phyloP scores from a whole-genome alignment of 2,888 invertebrate species.

The Allygus modestus region DNA sequence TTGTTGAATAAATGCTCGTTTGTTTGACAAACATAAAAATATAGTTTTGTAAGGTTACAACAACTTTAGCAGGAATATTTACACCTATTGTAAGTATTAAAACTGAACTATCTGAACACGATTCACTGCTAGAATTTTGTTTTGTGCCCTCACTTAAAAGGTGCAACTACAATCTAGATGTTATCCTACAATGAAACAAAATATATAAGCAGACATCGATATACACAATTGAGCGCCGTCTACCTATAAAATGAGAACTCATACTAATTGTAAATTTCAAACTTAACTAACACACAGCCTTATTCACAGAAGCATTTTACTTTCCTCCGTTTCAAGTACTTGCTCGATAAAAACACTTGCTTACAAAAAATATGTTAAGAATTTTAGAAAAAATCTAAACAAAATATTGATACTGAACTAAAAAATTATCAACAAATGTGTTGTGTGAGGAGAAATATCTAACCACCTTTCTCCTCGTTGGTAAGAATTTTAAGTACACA shows the following conservation, averaged over 20 bases:
- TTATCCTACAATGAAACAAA: slow-evolving; percentile 8
- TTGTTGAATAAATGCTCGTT: too few relatives aligned
- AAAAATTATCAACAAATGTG: too few relatives aligned
- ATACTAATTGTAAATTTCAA: not conserved
- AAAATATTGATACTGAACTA: too few relatives aligned
- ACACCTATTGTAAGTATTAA: slow-evolving; percentile 23
- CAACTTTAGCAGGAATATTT: slow-evolving; percentile 12
- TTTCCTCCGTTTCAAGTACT: slow-evolving; percentile 13
- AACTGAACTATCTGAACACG: slow-evolving; percentile 30
- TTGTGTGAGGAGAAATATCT: too few relatives aligned
- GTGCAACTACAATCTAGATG: not conserved
- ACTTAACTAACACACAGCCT: slow-evolving; percentile 47
- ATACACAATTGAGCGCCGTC: slow-evolving; percentile 26
- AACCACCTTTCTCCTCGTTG: too few relatives aligned
- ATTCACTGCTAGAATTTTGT: slow-evolving; percentile 2
- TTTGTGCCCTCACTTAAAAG: slow-evolving; percentile 42
- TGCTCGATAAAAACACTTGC: too few relatives aligned
- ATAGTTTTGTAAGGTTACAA: not conserved
- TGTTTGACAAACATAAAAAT: too few relatives aligned
- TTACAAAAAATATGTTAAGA: too few relatives aligned
- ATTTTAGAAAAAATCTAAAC: too few relatives aligned
- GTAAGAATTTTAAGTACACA: too few relatives aligned
- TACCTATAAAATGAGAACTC: not conserved
- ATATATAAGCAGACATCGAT: slow-evolving; percentile 25
- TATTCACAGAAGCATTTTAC: slow-evolving; percentile 45